Base-by-base conservation (phyloP, 2,113 vertebrate genomes). In the Apteryx owenii region DNA sequence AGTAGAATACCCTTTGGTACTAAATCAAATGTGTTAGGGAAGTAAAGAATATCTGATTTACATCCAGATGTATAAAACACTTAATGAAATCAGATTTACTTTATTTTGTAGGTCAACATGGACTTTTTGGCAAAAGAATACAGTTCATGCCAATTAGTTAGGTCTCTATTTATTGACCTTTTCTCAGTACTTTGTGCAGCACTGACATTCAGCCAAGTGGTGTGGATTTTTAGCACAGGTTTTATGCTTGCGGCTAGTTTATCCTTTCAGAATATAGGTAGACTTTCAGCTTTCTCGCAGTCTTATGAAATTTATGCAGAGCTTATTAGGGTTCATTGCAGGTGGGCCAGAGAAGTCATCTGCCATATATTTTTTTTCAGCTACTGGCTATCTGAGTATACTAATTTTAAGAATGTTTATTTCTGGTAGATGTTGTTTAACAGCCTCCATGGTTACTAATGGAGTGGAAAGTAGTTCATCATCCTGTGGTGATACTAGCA, bases 371-470 rank as follows among this genome's bases (percentile, higher is more conserved):
- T 31, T 56, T 58, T 58, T 33, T 33, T 19, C 17, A 60, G 31
- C 56, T 56, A 56, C 54, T 58, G 56, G 31, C 17, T 58, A 51
- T 46, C 7, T 16, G 46, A 42, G 10, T 48, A 26, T 48, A 81
- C 54, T 92, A 51, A 76, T 81, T 58, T 29, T 65, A 66, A 60
- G 15, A 46, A 14, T 91, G 58, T 91, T 96, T 93, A 36, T 73
- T 72, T 56, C 69, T 60, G 85, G 58, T 33, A 66, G 36, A 21
- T 18, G 4, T 36, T 91, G 73, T 95, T 95, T 83, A 73, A 36
- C 11, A 5, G 81, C 53, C 25, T 91, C 66, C 81, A 68, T 93
- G 80, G 70, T 82, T 96, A 95, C 91, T 85, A 88, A 95, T 77
- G 78, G 28, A 77, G 48, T 85, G 51, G 62, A 40, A 62, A 53